phyloP scores from a whole-genome alignment of 2,113 vertebrate genomes.

The Cairina moschata region DNA sequence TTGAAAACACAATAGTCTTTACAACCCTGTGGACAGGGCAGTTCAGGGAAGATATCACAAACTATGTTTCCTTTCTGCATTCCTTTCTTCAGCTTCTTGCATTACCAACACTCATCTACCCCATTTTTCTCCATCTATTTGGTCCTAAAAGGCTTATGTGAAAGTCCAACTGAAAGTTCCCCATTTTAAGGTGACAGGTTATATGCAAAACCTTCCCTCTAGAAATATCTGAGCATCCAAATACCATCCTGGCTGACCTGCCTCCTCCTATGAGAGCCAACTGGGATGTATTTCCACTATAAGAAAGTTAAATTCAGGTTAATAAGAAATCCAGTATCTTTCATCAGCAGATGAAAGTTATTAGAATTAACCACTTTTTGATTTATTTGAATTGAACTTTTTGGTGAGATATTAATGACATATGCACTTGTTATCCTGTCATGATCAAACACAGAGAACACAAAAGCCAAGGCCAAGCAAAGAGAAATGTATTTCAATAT shows the following conservation, averaged over 20 bases:
- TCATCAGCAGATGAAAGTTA: background rate
- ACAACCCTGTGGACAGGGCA: background rate
- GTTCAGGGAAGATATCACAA: background rate
- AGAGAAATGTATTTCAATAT: constrained; percentile 23
- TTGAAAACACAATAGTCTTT: background rate
- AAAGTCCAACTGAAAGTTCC: background rate
- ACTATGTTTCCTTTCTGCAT: background rate
- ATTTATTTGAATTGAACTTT: constrained; percentile 7
- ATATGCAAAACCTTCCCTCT: background rate
- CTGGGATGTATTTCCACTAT: background rate
- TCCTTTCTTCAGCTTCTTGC: background rate
- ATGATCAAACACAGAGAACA: background rate
- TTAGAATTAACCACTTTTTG: background rate
- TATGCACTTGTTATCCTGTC: background rate
- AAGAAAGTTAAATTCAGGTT: background rate
- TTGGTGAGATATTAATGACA: constrained; percentile 19
- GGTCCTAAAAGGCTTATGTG: background rate
- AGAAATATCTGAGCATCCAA: background rate
- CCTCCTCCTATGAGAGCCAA: background rate
- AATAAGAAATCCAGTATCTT: background rate
- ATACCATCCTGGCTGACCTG: background rate
- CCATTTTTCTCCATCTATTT: background rate
- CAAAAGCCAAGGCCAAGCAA: background rate
- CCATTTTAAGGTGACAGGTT: background rate
- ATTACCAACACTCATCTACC: background rate